These are phyloP conservation scores for Dioctria rufipes DNA, from an alignment of 2,888 invertebrate genomes.

Conservation along the genomic window DNA sequence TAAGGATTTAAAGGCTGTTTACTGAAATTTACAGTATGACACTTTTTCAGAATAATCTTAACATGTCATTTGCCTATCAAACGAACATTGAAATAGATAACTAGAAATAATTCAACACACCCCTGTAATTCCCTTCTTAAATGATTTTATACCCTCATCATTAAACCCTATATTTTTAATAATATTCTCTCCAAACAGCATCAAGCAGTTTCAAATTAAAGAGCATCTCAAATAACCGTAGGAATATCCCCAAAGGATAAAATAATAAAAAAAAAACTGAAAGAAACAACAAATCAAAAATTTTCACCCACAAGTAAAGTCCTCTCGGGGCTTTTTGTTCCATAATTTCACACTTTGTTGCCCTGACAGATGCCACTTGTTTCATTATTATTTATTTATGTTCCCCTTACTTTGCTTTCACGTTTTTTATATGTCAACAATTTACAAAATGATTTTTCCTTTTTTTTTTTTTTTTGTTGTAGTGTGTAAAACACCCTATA, in stretches of 20 bases:
- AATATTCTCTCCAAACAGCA: too few species aligned
- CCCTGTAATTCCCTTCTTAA: too few species aligned
- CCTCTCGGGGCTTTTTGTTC: slow-evolving; percentile 50
- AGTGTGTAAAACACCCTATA: not conserved
- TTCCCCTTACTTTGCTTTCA: slow-evolving; percentile 43
- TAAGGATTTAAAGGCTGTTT: too few species aligned
- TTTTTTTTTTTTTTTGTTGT: slow-evolving; percentile 19
- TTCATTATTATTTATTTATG: slow-evolving; percentile 62
- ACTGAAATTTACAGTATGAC: too few species aligned
- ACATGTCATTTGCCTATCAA: too few species aligned
- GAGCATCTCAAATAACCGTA: slow-evolving; percentile 21
- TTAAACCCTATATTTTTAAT: too few species aligned
- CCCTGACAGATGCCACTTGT: slow-evolving; percentile 70
- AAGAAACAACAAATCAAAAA: slow-evolving; percentile 38
- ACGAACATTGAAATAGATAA: too few species aligned
- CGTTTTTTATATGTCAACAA: slow-evolving; percentile 58
- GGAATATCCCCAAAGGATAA: not conserved
- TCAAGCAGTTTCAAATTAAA: not conserved
- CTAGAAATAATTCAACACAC: too few species aligned
- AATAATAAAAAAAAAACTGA: too few species aligned
- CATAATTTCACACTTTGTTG: slow-evolving; percentile 67
- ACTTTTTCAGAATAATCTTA: too few species aligned
- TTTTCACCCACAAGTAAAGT: slow-evolving; percentile 36
- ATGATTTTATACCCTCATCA: too few species aligned
- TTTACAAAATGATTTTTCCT: slow-evolving; percentile 59